phyloP scores from a whole-genome alignment of 2,797 vertebrate species.

The Danio jaintianensis region DNA sequence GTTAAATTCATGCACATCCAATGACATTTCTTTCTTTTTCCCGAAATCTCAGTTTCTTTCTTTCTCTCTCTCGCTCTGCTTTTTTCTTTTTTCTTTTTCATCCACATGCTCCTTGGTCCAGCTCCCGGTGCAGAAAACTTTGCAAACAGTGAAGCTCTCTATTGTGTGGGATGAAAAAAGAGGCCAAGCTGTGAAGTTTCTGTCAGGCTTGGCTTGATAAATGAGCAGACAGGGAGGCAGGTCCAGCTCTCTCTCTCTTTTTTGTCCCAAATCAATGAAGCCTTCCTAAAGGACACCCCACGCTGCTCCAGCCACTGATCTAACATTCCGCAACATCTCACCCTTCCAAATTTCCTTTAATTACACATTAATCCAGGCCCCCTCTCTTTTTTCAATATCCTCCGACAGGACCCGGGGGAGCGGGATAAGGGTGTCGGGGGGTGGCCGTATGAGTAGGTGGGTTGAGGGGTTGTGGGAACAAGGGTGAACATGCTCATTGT shows the following conservation, averaged over 20 bases:
- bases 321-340: conserved; percentile 99
- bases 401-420: conserved; percentile 82
- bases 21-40: conserved; percentile 63
- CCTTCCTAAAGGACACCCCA: conserved; percentile 99
- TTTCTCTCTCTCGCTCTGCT: conserved; percentile 63
- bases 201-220: conserved; percentile 97
- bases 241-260: conserved; percentile 85
- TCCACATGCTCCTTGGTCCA: conserved; percentile 82
- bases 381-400: conserved; percentile 96
- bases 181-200: conserved; percentile 93
- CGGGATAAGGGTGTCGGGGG: conserved; percentile 72
- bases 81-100: conserved; percentile 35
- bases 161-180: conserved; percentile 90
- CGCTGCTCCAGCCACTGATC: conserved; percentile 99
- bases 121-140: conserved; percentile 93
- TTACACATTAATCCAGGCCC: conserved; percentile 98
- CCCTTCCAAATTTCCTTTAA: conserved; percentile 99
- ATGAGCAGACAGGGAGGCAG: conserved; percentile 99
- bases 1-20: conserved; percentile 62
- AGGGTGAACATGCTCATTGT: conserved; percentile 74
- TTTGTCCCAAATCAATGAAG: conserved; percentile 99
- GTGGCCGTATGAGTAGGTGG: conserved; percentile 72
- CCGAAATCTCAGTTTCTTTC: conserved; percentile 54
- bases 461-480: conserved; percentile 87
- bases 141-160: conserved; percentile 96